phyloP scores from a whole-genome alignment of 2,888 invertebrate genomes.

The Synergus umbraculus region DNA sequence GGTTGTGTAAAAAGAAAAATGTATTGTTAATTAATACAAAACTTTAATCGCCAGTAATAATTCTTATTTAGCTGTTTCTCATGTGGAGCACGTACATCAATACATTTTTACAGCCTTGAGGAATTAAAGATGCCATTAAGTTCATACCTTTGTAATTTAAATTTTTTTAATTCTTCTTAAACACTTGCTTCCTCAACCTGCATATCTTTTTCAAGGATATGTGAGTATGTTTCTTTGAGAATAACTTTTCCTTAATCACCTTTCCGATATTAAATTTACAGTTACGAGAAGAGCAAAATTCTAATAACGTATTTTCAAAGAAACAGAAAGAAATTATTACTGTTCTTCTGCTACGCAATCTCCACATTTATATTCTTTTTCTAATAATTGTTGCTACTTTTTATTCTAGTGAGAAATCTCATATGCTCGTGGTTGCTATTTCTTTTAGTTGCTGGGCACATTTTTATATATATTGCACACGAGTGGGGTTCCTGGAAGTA shows the following conservation, averaged over 20 bases:
- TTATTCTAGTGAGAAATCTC: constrained; percentile 4
- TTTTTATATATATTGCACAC: constrained; percentile 29
- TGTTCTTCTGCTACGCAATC: constrained; percentile 22
- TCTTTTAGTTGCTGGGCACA: constrained; percentile 14
- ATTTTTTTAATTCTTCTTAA: not conserved
- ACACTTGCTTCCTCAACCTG: not conserved
- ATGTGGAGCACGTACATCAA: not conserved
- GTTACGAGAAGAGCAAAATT: constrained; percentile 16
- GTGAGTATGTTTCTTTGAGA: constrained; percentile 30
- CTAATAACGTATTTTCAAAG: constrained; percentile 26
- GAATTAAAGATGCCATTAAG: not conserved
- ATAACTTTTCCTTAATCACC: constrained; percentile 4
- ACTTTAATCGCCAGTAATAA: too few relatives aligned
- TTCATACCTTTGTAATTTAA: not conserved
- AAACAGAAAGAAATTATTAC: constrained; percentile 29
- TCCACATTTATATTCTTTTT: constrained; percentile 6
- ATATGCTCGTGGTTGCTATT: constrained; percentile 25
- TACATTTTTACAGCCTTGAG: not conserved
- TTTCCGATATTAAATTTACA: constrained; percentile 33
- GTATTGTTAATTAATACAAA: too few relatives aligned
- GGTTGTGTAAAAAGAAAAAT: too few relatives aligned
- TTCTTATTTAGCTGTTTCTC: too few relatives aligned
- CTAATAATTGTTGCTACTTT: constrained; percentile 18
- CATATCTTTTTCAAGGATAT: not conserved
- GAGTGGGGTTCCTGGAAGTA: constrained; percentile 23